A percentile compares a stretch with the other conserved stretches of the same genome.
phyloP scores from a whole-genome alignment of 2,113 vertebrate genomes.

The Falco punctatus region DNA sequence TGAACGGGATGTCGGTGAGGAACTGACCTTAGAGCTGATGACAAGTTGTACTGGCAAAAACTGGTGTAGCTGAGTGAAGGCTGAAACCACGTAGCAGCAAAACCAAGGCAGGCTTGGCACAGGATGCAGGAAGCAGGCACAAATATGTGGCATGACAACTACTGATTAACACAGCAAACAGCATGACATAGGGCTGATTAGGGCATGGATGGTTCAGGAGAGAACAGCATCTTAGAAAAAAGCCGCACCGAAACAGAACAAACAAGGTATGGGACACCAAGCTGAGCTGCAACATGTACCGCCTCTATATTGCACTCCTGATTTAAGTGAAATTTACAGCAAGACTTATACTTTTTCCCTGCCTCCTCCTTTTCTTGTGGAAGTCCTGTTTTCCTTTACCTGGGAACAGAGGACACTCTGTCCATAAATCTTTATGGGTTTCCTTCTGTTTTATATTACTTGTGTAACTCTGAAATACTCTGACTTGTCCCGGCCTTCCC shows the following conservation, averaged over 20 bases:
- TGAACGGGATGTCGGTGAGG: neutral
- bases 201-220: neutral
- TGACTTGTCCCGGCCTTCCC: neutral
- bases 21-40: conserved; percentile 43
- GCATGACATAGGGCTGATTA: neutral
- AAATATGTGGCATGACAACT: neutral
- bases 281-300: neutral
- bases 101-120: neutral
- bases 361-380: neutral
- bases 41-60: conserved; percentile 39
- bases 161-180: neutral
- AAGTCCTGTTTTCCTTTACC: conserved; percentile 48
- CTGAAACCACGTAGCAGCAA: neutral
- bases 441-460: conserved; percentile 32
- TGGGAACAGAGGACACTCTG: conserved; percentile 3
- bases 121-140: neutral
- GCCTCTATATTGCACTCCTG: neutral
- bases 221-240: neutral
- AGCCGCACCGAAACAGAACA: neutral
- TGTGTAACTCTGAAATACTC: neutral
- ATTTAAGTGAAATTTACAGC: conserved; percentile 4
- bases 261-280: neutral
- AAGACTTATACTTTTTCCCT: neutral
- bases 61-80: conserved; percentile 15
- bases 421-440: neutral